Conservation (phyloP, 1,140 invertebrate genomes). For the Nebria ingens region DNA sequence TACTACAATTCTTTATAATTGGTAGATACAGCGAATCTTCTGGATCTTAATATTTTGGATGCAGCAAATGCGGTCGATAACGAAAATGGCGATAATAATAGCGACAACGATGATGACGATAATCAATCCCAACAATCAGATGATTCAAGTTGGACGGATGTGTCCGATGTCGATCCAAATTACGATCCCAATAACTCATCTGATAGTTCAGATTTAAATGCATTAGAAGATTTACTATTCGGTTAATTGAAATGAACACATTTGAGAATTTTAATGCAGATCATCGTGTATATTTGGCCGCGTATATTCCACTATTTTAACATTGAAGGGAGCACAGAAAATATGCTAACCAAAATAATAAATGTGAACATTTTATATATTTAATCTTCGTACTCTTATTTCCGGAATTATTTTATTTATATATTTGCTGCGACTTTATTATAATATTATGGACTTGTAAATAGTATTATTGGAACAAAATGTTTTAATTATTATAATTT, state of each 20-base stretch:
- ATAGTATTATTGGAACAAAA: neutral
- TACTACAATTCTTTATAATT: slow-evolving; percentile 1
- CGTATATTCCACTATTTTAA: no score
- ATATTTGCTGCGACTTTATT: no score
- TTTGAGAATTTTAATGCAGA: no score
- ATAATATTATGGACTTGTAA: neutral
- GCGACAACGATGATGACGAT: slow-evolving; percentile 17
- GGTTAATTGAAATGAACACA: no score
- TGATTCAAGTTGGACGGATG: slow-evolving; percentile 15
- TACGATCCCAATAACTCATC: slow-evolving; percentile 13
- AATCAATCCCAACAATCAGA: neutral
- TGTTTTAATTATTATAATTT: no score
- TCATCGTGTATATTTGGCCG: no score
- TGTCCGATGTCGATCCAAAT: slow-evolving; percentile 14
- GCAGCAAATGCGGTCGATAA: neutral
- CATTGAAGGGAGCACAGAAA: no score
- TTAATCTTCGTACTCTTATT: no score
- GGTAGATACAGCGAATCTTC: slow-evolving; percentile 9
- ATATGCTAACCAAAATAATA: no score
- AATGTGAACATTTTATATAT: no score
- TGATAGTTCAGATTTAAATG: slow-evolving; percentile 15
- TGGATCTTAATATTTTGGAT: neutral
- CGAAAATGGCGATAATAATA: slow-evolving; percentile 17
- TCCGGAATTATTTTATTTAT: no score
- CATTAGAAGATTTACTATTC: slow-evolving; percentile 16